Evolutionary conservation across 2,888 invertebrate species (phyloP), one percentile per base, ranked within the genome.

Genomic region (Neoitamus cyanurus): DNA sequence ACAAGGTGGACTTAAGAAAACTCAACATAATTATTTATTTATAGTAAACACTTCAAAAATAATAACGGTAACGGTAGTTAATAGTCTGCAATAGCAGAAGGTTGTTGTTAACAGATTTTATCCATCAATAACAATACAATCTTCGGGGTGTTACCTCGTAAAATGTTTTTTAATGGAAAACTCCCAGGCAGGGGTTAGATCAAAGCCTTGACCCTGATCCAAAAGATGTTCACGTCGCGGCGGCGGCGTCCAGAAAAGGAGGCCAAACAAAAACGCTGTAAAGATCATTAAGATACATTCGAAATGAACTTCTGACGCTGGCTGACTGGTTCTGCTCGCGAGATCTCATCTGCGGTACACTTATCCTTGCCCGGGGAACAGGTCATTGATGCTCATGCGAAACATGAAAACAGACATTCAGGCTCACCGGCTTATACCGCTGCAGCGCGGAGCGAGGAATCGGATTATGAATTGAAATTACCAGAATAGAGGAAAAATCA

Each of bases 401-500:
- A 80, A 80, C 31, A 80, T 80, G 80, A 80, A 80, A 80, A 80
- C 34, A 80, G 68, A 80, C 42, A 77, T 42, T 46, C 46, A 30
- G n/a, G 30, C 28, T 73, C 73, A 73, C 20, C 20, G 37, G 77
- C n/a, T 20, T 15, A 20, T 4, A 3, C 73, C 36, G 46, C 28
- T 42, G n/a, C 75, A 20, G 15, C 9, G 46, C 80, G 30, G 58
- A 20, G 58, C 58, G 58, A 6, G n/a, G 80, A 68, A 80, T 34
- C 80, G 80, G 80, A 80, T 80, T 80, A 80, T 80, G 80, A 80
- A 80, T 80, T 80, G 80, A 80, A 80, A 80, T 80, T 80, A 80
- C 80, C 80, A 58, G 80, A 80, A 80, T 80, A 80, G 58, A 80
- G 80, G 80, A 80, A 80, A 80, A 80, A 80, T 80, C 80, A 68